phyloP scores from a whole-genome alignment of 2,797 vertebrate genomes.

The Pristis pectinata region DNA sequence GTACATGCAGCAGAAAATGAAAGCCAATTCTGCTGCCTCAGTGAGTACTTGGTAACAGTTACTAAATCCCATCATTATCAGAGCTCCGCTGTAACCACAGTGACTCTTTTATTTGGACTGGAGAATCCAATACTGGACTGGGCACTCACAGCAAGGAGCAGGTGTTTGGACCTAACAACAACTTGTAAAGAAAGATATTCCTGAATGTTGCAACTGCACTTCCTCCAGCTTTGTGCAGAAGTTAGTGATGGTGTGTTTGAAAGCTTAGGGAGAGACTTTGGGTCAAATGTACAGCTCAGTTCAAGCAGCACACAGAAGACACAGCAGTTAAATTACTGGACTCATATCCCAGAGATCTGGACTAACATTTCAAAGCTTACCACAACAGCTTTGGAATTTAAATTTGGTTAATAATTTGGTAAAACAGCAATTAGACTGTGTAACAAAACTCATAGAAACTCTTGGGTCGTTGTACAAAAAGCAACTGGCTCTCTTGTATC shows the following conservation, averaged over 20 bases:
- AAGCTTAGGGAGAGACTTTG: neutral
- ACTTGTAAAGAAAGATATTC: neutral
- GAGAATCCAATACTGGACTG: neutral
- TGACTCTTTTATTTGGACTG: neutral
- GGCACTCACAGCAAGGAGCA: neutral
- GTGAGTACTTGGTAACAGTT: neutral
- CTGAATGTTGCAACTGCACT: neutral
- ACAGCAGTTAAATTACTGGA: too few species aligned
- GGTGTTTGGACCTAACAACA: neutral
- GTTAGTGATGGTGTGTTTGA: neutral
- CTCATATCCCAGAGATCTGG: too few species aligned
- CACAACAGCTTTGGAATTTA: too few species aligned
- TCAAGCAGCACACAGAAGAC: neutral
- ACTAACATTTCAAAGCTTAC: too few species aligned
- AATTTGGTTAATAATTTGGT: too few species aligned
- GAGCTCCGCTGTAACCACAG: neutral
- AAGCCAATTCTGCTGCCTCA: neutral
- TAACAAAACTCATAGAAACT: too few species aligned
- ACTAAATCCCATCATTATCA: constrained; percentile 13
- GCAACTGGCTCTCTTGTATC: too few species aligned
- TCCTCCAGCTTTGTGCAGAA: neutral
- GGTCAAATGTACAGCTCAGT: neutral
- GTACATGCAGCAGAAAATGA: neutral
- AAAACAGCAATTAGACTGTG: too few species aligned
- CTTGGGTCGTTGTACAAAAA: too few species aligned